Base-by-base conservation (phyloP, 2,888 invertebrate genomes). In the Cephus pulcher region DNA sequence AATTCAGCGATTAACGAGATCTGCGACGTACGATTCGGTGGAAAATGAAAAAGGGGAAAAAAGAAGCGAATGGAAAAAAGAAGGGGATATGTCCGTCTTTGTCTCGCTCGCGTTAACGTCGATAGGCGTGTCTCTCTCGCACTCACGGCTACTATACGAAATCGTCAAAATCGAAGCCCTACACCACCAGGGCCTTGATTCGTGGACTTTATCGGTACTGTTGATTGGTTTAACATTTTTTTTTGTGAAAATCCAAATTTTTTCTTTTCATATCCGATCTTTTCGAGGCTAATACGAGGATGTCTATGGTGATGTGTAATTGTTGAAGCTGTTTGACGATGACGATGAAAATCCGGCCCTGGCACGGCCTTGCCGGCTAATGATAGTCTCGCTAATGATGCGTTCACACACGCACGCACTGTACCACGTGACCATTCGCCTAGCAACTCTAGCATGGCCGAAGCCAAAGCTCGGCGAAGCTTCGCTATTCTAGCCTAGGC, bases 361-460 rank as follows among this genome's bases (percentile, higher is more conserved):
- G 84, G 83, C 83, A 79, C 89, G 90, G 89, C 90, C 90, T 90
- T 90, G 90, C 82, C 87, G 88, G 89, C 90, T 91, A 91, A 91
- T 91, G 90, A 91, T 90, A 91, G 91, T 91, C 89, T 82, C 87
- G 89, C 90, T 91, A 91, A 91, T 90, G 90, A 90, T 89, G 89
- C 90, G 89, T 88, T 85, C 84, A 84, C 86, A 87, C 87, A 85
- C 86, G 83, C 85, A 85, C 85, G 81, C 86, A 84, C 81, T 74
- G 78, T 78, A 80, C 85, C 84, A 83, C 84, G 82, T 84, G 82
- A 78, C 12, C 76, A n/a, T 34, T 77, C 85, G 84, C 86, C 84
- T 87, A 87, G 86, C 86, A 83, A 86, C 85, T 84, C 84, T 81
- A 79, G 79, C 56, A 76, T 79, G 69, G 79, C 73, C 76, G 74